Conservation (phyloP, 2,888 invertebrate species). For the Cosmorhoe ocellata region DNA sequence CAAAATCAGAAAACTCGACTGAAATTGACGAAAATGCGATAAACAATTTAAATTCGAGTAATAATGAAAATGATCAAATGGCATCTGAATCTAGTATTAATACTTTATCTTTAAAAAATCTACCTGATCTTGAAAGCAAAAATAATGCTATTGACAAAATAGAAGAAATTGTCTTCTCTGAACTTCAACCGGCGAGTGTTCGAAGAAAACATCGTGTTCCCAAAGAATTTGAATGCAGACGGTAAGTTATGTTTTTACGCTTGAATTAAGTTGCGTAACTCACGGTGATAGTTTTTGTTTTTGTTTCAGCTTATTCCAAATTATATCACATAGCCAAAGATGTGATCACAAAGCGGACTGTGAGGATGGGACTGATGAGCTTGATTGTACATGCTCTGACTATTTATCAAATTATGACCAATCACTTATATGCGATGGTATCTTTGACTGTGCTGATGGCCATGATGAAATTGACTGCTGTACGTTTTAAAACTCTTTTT, state of each 20-base stretch:
- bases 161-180: slow-evolving; percentile 49
- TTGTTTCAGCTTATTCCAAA: slow-evolving; percentile 85
- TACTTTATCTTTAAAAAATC: slow-evolving; percentile 31
- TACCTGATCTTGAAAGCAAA: slow-evolving; percentile 40
- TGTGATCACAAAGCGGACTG: slow-evolving; percentile 89
- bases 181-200: slow-evolving; percentile 60
- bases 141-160: slow-evolving; percentile 42
- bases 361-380: slow-evolving; percentile 92
- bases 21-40: slow-evolving; percentile 15
- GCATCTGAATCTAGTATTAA: slow-evolving; percentile 15
- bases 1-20: slow-evolving; percentile 26
- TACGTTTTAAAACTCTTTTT: too few species aligned
- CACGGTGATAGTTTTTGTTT: slow-evolving; percentile 1
- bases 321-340: slow-evolving; percentile 80
- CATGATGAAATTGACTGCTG: slow-evolving; percentile 89
- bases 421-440: slow-evolving; percentile 87
- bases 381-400: slow-evolving; percentile 87
- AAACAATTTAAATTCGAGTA: slow-evolving; percentile 2
- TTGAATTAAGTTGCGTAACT: neutral
- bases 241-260: slow-evolving; percentile 46
- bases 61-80: slow-evolving; percentile 16
- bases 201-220: slow-evolving; percentile 57
- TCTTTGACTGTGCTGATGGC: slow-evolving; percentile 87
- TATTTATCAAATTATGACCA: slow-evolving; percentile 79
- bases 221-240: slow-evolving; percentile 67